These are phyloP conservation scores for Pithys albifrons DNA, from an alignment of 2,113 vertebrate species.

Conservation along the genomic window DNA sequence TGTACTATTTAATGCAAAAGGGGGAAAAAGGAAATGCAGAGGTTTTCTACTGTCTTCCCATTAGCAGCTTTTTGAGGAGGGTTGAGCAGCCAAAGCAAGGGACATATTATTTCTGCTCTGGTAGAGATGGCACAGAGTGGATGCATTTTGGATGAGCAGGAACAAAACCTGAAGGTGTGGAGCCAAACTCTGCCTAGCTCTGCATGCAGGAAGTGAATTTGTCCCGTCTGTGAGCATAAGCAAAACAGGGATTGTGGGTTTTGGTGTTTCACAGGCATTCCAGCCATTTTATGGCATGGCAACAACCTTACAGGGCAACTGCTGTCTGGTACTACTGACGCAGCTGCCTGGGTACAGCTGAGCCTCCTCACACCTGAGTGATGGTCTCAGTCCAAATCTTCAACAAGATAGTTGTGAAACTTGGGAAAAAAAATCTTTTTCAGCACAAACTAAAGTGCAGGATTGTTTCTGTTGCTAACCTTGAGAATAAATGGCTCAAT, in stretches of 20 bases:
- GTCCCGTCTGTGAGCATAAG: neutral
- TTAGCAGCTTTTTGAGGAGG: neutral
- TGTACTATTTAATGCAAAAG: neutral
- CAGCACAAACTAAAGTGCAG: neutral
- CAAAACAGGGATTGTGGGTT: neutral
- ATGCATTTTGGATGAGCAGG: neutral
- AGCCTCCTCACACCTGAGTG: neutral
- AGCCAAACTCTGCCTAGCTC: neutral
- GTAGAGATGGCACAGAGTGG: neutral
- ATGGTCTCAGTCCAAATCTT: neutral
- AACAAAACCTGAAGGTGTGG: neutral
- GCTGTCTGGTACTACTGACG: neutral
- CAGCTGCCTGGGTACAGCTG: neutral
- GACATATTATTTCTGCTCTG: rapidly evolving
- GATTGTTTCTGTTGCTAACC: neutral
- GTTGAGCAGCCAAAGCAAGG: neutral
- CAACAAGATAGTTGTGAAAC: neutral
- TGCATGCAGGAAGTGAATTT: neutral
- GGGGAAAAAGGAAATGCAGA: neutral
- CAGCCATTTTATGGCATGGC: neutral
- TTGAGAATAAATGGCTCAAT: neutral
- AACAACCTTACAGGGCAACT: neutral
- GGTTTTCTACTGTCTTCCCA: neutral
- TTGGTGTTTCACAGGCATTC: neutral
- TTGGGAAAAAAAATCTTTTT: neutral